phyloP scores from a whole-genome alignment of 2,113 vertebrate genomes.

The Hippocampus guttulatus region DNA sequence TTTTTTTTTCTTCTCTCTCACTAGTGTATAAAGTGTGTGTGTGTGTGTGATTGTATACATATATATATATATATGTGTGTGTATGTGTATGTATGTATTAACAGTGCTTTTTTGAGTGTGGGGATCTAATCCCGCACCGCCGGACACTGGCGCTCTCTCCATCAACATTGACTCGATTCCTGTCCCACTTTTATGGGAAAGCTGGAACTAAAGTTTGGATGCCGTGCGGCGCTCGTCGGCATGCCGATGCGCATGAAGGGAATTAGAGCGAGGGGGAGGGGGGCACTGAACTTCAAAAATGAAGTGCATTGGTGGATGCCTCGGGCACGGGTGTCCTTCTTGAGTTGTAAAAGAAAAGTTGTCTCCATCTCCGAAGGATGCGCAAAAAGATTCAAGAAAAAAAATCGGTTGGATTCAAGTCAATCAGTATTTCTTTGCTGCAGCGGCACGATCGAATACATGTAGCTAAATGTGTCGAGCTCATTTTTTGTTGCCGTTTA shows the following conservation, averaged over 20 bases:
- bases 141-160: not conserved
- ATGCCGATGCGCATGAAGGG: not conserved
- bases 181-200: not conserved
- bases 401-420: not conserved
- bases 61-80: constrained; percentile 47
- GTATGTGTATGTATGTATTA: constrained; percentile 3
- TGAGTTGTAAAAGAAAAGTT: not conserved
- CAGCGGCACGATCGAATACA: too few relatives aligned
- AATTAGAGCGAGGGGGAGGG: too few relatives aligned
- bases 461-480: not conserved
- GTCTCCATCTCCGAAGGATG: not conserved
- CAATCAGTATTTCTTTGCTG: too few relatives aligned
- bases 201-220: not conserved
- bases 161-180: not conserved
- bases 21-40: constrained; percentile 72
- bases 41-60: too few relatives aligned
- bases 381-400: not conserved
- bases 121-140: constrained; percentile 44
- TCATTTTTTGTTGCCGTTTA: too few relatives aligned
- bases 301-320: not conserved
- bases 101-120: constrained; percentile 69
- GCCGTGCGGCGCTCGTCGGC: not conserved
- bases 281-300: too few relatives aligned
- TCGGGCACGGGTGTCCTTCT: not conserved
- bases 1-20: constrained; percentile 27